These are phyloP conservation scores for Zhuqinia jingwanae DNA, from an alignment of 2,888 invertebrate genomes.

Conservation along the genomic window DNA sequence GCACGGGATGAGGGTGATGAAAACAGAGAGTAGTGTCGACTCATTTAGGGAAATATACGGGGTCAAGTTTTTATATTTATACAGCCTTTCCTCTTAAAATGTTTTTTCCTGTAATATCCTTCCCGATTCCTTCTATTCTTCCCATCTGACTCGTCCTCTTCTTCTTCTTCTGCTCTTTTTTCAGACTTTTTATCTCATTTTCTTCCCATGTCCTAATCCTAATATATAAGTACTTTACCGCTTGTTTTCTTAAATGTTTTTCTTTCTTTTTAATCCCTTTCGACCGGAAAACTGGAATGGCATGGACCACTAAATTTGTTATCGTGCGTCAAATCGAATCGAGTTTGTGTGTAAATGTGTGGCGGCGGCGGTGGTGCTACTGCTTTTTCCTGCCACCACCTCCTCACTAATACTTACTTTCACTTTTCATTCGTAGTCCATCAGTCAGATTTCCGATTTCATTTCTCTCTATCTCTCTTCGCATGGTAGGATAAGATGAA, in stretches of 20 bases:
- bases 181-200: constrained; percentile 2
- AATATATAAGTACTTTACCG: not conserved
- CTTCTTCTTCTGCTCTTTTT: not conserved
- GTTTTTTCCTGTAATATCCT: not conserved
- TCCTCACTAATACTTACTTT: not conserved
- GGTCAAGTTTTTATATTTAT: not conserved
- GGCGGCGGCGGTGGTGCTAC: too few species aligned
- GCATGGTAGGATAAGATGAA: not conserved
- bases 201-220: not conserved
- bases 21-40: constrained; percentile 75
- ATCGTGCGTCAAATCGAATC: not conserved
- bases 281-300: too few species aligned
- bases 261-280: constrained; percentile 6
- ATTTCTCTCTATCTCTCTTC: too few species aligned
- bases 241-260: constrained; percentile 4
- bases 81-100: not conserved
- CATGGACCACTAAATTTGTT: constrained; percentile 7
- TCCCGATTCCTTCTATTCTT: not conserved
- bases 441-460: constrained; percentile 19
- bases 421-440: constrained; percentile 5
- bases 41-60: constrained; percentile 60
- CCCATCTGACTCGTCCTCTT: not conserved
- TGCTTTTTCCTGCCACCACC: too few species aligned
- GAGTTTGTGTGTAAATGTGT: too few species aligned
- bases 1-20: constrained; percentile 73